Conservation (phyloP, 2,797 vertebrate genomes). For the Orientallactaga sibirica region DNA sequence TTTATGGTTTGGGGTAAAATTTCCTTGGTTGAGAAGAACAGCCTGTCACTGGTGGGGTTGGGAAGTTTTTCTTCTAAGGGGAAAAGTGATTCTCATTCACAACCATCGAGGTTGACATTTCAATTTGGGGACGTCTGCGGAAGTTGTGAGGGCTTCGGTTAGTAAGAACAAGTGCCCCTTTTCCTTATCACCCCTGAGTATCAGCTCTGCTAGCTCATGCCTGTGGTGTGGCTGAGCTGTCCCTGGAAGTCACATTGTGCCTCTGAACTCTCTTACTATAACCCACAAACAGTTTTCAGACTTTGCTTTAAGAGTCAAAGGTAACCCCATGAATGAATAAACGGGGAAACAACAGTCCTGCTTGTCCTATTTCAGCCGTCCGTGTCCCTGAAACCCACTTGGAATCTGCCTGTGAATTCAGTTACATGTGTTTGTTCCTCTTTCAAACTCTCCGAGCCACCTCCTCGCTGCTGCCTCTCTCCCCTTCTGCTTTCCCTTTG, state of each 20-base stretch:
- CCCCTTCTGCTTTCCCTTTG: conserved; percentile 4
- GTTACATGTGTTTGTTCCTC: neutral
- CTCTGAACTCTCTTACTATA: conserved; percentile 82
- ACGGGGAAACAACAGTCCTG: neutral
- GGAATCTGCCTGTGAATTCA: conserved; percentile 16
- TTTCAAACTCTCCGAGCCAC: neutral
- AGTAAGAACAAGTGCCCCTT: conserved; percentile 83
- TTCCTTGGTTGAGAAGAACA: neutral
- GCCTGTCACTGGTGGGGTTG: neutral
- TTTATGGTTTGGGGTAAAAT: neutral
- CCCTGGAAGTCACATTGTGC: conserved; percentile 77
- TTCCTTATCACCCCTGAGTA: conserved; percentile 83
- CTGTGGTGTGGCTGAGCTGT: conserved; percentile 81
- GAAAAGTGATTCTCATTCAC: conserved; percentile 40
- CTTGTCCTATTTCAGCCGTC: neutral
- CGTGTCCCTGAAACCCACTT: neutral
- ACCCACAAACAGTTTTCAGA: conserved; percentile 75
- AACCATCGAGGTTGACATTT: conserved; percentile 68
- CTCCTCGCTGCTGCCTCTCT: neutral
- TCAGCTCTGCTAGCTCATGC: conserved; percentile 84
- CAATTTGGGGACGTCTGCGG: conserved; percentile 66
- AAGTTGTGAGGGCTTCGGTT: conserved; percentile 76
- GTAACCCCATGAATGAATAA: conserved; percentile 57
- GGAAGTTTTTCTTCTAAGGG: conserved; percentile 57
- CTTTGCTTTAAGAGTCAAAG: conserved; percentile 40